Base-by-base conservation (phyloP, 2,113 vertebrate genomes). In the Vireo altiloquus region DNA sequence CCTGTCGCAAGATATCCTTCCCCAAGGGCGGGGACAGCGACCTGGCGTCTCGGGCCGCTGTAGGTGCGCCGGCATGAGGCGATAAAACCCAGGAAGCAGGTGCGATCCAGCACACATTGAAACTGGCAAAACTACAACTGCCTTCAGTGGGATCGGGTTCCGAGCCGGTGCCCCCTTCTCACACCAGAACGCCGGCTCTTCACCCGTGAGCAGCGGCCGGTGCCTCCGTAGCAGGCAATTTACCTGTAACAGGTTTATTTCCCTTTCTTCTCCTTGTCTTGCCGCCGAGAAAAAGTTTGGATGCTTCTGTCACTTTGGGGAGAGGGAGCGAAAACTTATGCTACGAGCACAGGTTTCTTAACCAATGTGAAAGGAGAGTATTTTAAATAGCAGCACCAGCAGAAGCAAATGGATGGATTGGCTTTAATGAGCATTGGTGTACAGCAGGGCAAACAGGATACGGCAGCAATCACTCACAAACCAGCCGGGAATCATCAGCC, bases 371-470 rank as follows among this genome's bases (percentile, higher is more conserved):
- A 92, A 95, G 61, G 22, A 21, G 68, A 88, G 59, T 54, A 39
- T n/a, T 74, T 66, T 25, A 85, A 94, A 95, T 39, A 89, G 13
- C 25, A 86, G 75, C 61, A 74, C 63, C 37, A 88, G 64, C 71
- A 79, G 57, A n/a, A 87, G 81, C 59, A 85, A 33, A 90, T 72
- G 44, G 81, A 89, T 81, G 94, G 74, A 87, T 63, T 95, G 24
- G 79, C 80, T 98, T 98, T 97, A 98, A 97, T 97, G 91, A 96
- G 93, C 82, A 71, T 61, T 50, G 46, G 69, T 61, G 65, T 88
- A 97, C 93, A 82, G 70, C 88, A 77, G 95, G 85, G 93, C 89
- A 94, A n/a, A 71, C 90, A 91, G 90, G 70, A 33, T 76, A 66
- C 42, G 77, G 86, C 80, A 90, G 95, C 77, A 60, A 75, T 61